Evolutionary conservation across 2,888 invertebrate genomes (phyloP).

Genomic region (Ophioninae sp.): DNA sequence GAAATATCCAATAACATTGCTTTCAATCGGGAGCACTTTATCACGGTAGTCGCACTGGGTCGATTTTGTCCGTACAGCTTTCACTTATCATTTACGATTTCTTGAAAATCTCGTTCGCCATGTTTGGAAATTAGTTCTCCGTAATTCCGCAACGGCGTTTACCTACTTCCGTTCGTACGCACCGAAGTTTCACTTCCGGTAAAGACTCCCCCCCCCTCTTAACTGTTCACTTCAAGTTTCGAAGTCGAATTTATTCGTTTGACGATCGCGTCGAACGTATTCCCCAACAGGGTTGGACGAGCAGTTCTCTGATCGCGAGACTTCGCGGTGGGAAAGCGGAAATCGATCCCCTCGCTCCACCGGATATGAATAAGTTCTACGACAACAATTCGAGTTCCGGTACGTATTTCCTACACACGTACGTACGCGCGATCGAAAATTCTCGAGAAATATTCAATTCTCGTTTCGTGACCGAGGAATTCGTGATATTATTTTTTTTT

Average conservation of each 20-base stretch:
- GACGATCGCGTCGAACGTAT: slow-evolving; percentile 22
- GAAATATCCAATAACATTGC: too few relatives aligned
- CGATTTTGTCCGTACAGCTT: too few relatives aligned
- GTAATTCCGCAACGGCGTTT: too few relatives aligned
- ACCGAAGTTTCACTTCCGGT: not conserved
- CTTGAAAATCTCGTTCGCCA: too few relatives aligned
- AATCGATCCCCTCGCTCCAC: slow-evolving; percentile 65
- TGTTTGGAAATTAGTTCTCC: too few relatives aligned
- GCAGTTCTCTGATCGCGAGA: slow-evolving; percentile 68
- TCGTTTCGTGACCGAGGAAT: slow-evolving; percentile 3
- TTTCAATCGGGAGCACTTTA: too few relatives aligned
- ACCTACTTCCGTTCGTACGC: too few relatives aligned
- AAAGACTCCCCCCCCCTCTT: not conserved
- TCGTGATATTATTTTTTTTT: not conserved
- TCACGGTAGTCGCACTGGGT: too few relatives aligned
- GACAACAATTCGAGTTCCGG: slow-evolving; percentile 67
- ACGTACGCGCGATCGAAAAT: not conserved
- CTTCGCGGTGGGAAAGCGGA: slow-evolving; percentile 58
- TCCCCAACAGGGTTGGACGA: slow-evolving; percentile 72
- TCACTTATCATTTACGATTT: too few relatives aligned
- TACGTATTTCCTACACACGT: slow-evolving; percentile 40
- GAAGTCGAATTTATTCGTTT: slow-evolving; percentile 47
- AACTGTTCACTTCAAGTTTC: slow-evolving; percentile 15
- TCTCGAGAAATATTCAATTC: slow-evolving; percentile 21
- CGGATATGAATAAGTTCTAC: slow-evolving; percentile 71